These are phyloP conservation scores for Trichogramma evanescens DNA, from an alignment of 2,888 invertebrate genomes.

Conservation along the genomic window DNA sequence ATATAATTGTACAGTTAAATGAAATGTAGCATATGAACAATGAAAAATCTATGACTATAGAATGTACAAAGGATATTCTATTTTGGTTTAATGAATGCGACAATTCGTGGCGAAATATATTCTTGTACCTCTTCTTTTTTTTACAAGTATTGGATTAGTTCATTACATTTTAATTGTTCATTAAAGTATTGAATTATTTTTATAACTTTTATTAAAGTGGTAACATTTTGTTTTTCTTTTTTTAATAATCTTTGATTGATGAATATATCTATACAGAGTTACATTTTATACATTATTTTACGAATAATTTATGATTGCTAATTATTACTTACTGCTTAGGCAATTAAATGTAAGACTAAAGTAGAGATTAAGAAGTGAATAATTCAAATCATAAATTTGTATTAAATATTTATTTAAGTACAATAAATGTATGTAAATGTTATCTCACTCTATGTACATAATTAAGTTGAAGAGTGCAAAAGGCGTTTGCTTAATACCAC, in stretches of 20 bases:
- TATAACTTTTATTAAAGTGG: conserved; percentile 16
- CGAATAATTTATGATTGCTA: conserved; percentile 7
- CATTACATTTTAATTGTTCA: conserved; percentile 14
- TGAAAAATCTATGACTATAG: conserved; percentile 6
- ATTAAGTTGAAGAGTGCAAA: conserved; percentile 13
- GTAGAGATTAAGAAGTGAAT: not conserved
- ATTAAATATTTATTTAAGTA: conserved; percentile 19
- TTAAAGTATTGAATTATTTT: conserved; percentile 15
- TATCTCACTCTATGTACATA: conserved; percentile 20
- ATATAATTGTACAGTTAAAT: not conserved
- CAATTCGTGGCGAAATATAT: conserved; percentile 9
- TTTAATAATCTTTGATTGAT: conserved; percentile 3
- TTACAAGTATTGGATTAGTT: conserved; percentile 16
- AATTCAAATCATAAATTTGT: conserved; percentile 7
- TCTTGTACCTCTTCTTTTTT: conserved; percentile 8
- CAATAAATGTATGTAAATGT: conserved; percentile 8
- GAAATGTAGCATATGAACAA: conserved; percentile 6
- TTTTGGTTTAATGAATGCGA: conserved; percentile 4
- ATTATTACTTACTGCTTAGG: conserved; percentile 6
- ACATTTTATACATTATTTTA: conserved; percentile 11
- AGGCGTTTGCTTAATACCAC: conserved; percentile 7
- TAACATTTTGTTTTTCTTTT: conserved; percentile 8
- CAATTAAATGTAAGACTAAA: not conserved
- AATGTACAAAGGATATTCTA: conserved; percentile 4
- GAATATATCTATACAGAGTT: conserved; percentile 6